These are phyloP conservation scores for Cygnus buccinator DNA, from an alignment of 2,113 vertebrate species.

Conservation along the genomic window DNA sequence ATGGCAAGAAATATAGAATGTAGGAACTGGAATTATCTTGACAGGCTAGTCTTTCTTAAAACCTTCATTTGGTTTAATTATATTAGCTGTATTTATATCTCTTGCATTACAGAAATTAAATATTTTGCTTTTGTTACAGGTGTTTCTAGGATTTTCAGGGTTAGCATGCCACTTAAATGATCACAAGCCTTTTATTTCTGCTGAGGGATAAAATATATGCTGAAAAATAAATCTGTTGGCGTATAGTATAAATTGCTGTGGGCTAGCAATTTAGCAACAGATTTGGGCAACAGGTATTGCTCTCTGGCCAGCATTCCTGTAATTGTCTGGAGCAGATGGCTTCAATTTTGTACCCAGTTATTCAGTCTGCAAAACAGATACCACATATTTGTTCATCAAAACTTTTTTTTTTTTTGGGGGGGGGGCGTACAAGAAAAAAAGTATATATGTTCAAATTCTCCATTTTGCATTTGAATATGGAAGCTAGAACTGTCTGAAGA, in stretches of 20 bases:
- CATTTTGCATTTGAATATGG: neutral
- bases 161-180: neutral
- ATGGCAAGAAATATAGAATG: neutral
- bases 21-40: neutral
- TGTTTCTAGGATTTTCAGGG: neutral
- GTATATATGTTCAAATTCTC: neutral
- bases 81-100: neutral
- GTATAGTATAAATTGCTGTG: neutral
- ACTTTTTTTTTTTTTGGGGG: neutral
- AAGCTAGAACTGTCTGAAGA: neutral
- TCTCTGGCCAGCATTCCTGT: neutral
- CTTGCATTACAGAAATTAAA: neutral
- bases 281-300: constrained; percentile 51
- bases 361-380: constrained; percentile 12
- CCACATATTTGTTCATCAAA: neutral
- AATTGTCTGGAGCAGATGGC: constrained; percentile 33
- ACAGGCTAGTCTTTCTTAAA: neutral
- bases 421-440: neutral
- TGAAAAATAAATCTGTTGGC: neutral
- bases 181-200: neutral
- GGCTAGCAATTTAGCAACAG: constrained; percentile 9
- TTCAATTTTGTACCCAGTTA: constrained; percentile 17
- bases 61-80: neutral
- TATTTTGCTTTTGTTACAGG: neutral
- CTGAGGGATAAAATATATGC: neutral